Conservation (phyloP, 2,797 vertebrate genomes). For the Lagodon rhomboides region DNA sequence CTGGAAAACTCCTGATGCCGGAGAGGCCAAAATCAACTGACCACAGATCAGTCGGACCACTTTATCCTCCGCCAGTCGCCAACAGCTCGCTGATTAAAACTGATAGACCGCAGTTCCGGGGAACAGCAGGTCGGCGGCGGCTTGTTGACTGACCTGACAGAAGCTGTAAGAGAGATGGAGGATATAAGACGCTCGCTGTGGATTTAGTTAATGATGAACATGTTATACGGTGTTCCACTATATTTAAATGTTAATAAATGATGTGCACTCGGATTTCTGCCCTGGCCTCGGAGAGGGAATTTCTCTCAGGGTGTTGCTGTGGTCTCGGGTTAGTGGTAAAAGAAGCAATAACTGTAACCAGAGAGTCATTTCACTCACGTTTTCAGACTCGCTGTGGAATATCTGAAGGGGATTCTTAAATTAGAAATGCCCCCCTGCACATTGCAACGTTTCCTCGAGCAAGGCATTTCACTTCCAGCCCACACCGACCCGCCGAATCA, state of each 20-base stretch:
- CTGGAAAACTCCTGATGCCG: conserved; percentile 69
- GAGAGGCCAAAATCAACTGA: conserved; percentile 77
- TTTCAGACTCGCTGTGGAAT: not conserved
- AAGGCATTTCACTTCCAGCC: not conserved
- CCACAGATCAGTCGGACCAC: conserved; percentile 69
- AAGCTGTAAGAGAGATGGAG: conserved; percentile 30
- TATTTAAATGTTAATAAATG: conserved; percentile 33
- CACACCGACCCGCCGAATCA: not conserved
- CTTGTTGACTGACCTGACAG: conserved; percentile 57
- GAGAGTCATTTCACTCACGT: conserved; percentile 8
- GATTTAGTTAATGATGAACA: conserved; percentile 18
- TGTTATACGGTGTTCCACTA: conserved; percentile 23
- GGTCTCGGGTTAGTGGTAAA: conserved; percentile 14
- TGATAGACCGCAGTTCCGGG: conserved; percentile 47
- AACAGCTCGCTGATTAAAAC: conserved; percentile 61
- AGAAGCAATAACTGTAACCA: conserved; percentile 28
- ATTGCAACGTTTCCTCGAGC: not conserved
- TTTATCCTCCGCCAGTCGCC: conserved; percentile 50
- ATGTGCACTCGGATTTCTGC: conserved; percentile 3
- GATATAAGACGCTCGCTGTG: conserved; percentile 1
- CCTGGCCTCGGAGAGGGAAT: not conserved
- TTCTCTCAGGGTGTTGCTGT: conserved; percentile 21
- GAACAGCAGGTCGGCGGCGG: conserved; percentile 35
- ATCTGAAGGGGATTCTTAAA: not conserved
- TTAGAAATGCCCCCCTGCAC: not conserved